Evolutionary conservation across 1,140 invertebrate species (phyloP).

Genomic region (Drosophila mauritiana): DNA sequence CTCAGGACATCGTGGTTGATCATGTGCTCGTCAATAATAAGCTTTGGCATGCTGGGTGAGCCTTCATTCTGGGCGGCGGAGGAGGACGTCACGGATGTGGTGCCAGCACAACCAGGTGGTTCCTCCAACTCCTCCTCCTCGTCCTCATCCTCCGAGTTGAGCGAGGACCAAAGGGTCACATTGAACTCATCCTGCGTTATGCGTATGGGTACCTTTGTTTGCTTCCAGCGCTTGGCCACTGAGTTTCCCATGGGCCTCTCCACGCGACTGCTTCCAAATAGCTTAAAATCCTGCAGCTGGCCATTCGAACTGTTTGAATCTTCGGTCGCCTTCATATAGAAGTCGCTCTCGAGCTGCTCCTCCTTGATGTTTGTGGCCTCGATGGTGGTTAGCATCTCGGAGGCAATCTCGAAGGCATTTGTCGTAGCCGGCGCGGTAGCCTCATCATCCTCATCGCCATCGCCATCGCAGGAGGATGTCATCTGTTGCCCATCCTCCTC

Average conservation of each 20-base stretch:
- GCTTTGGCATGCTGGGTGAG: conserved; percentile 51
- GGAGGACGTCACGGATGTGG: conserved; percentile 2
- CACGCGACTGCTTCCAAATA: conserved; percentile 47
- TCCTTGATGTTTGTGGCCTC: conserved; percentile 70
- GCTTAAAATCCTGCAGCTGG: conserved; percentile 69
- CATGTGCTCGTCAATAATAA: conserved; percentile 69
- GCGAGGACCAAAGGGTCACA: conserved; percentile 71
- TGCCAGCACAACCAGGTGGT: conserved; percentile 6
- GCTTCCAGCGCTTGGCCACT: conserved; percentile 67
- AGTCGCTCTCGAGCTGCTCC: conserved; percentile 71
- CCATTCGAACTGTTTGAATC: conserved; percentile 66
- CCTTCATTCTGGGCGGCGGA: conserved; percentile 18
- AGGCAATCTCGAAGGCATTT: conserved; percentile 70
- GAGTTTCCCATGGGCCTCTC: conserved; percentile 32
- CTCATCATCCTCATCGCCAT: conserved; percentile 42
- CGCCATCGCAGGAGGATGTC: conserved; percentile 51
- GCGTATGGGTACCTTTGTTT: conserved; percentile 75
- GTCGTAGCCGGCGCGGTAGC: conserved; percentile 36
- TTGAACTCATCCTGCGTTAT: conserved; percentile 76
- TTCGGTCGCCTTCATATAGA: conserved; percentile 67
- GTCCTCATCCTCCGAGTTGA: conserved; percentile 72
- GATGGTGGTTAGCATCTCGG: conserved; percentile 69
- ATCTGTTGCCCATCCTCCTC: conserved; percentile 50
- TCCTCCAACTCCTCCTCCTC: conserved; percentile 64
- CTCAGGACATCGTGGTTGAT: conserved; percentile 68